These are phyloP conservation scores for Trissolcus brochymenae DNA, from an alignment of 2,888 invertebrate genomes.

Conservation along the genomic window DNA sequence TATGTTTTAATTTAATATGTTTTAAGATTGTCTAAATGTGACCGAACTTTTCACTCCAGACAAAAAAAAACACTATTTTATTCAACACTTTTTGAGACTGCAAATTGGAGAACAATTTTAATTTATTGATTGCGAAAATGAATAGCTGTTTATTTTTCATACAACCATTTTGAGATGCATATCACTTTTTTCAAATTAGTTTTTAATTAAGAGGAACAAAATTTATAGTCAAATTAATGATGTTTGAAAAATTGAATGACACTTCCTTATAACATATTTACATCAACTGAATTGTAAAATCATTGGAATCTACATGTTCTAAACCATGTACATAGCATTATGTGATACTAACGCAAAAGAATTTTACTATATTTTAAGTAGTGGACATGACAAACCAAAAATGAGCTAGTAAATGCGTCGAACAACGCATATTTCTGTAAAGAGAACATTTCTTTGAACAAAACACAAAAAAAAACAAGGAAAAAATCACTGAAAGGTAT, in stretches of 20 bases:
- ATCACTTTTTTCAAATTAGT: too few species aligned
- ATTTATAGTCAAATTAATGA: too few species aligned
- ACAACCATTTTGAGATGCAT: too few species aligned
- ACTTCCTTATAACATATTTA: neutral
- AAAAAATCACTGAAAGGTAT: slow-evolving; percentile 8
- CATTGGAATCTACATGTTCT: too few species aligned
- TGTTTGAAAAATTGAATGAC: neutral
- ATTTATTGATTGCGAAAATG: too few species aligned
- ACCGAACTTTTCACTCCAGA: too few species aligned
- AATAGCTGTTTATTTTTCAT: neutral
- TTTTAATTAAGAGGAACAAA: too few species aligned
- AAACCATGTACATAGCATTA: slow-evolving; percentile 40
- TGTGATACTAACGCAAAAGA: slow-evolving; percentile 52
- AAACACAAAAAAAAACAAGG: too few species aligned
- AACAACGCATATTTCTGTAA: slow-evolving; percentile 24
- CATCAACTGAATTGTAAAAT: too few species aligned
- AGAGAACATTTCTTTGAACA: neutral
- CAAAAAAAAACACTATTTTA: neutral
- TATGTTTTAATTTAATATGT: neutral
- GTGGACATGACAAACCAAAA: slow-evolving; percentile 49
- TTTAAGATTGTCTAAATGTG: neutral
- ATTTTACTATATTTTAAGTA: slow-evolving; percentile 53
- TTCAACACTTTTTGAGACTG: slow-evolving; percentile 1
- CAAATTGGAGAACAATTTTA: neutral
- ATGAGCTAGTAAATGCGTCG: slow-evolving; percentile 41